phyloP scores from a whole-genome alignment of 2,113 vertebrate genomes.

The Marmota monax region DNA sequence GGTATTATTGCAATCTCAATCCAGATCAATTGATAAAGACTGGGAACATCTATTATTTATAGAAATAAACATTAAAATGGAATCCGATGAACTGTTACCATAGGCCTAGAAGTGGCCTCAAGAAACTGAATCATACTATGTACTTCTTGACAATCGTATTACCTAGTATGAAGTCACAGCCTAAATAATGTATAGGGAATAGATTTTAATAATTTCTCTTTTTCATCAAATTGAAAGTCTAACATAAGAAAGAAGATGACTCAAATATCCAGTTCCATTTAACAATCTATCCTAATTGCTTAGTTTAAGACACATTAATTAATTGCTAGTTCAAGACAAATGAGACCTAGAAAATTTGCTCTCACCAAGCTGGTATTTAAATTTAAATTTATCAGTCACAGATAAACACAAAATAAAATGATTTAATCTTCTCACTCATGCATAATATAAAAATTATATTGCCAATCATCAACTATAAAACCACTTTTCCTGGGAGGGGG shows the following conservation, averaged over 20 bases:
- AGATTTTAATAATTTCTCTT: slow-evolving; percentile 14
- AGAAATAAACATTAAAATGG: neutral
- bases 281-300: neutral
- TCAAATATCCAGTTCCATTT: neutral
- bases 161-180: neutral
- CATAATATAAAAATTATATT: slow-evolving; percentile 5
- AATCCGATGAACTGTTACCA: neutral
- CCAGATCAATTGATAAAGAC: neutral
- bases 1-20: neutral
- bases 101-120: neutral
- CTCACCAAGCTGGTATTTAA: neutral
- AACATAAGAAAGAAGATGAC: neutral
- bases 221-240: slow-evolving; percentile 8
- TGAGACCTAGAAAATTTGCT: neutral
- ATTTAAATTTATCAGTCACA: neutral
- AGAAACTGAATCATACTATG: neutral
- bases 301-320: neutral
- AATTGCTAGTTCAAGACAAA: neutral
- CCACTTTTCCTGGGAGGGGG: neutral
- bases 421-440: neutral
- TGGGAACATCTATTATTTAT: neutral
- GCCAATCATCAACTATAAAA: neutral
- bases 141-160: neutral
- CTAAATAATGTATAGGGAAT: neutral
- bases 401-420: neutral